Conservation (phyloP, 2,113 vertebrate genomes). For the Callocephalon fimbriatum region DNA sequence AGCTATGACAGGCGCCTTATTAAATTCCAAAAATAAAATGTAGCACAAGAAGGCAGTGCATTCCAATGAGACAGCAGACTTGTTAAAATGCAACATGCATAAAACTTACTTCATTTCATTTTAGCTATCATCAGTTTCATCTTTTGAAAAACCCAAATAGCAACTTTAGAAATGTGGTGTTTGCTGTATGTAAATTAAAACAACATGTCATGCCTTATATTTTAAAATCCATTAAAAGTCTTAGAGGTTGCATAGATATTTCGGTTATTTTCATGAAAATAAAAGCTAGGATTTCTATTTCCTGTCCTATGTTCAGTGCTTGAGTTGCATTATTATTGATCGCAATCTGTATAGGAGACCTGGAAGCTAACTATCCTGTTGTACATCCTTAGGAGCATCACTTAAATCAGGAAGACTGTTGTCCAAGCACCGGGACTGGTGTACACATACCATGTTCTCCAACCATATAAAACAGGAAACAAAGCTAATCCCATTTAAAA, state of each 20-base stretch:
- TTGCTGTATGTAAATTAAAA: conserved; percentile 61
- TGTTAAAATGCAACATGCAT: conserved; percentile 83
- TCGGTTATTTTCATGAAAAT: background rate
- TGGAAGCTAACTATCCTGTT: background rate
- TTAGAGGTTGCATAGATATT: background rate
- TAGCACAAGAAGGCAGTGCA: conserved; percentile 79
- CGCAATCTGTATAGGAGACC: background rate
- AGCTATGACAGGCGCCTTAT: conserved; percentile 87
- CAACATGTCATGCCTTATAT: conserved; percentile 38
- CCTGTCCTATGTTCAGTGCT: background rate
- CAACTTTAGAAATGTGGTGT: conserved; percentile 60
- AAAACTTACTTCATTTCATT: conserved; percentile 74
- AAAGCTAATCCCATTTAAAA: background rate
- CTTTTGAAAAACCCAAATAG: conserved; percentile 67
- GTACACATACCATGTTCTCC: background rate
- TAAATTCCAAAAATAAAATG: conserved; percentile 87
- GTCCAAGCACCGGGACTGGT: background rate
- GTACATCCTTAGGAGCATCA: background rate
- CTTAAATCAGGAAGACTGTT: background rate
- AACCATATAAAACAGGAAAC: background rate
- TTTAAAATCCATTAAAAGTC: conserved; percentile 12
- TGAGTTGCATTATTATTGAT: background rate
- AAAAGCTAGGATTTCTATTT: conserved; percentile 11
- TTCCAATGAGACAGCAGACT: conserved; percentile 83
- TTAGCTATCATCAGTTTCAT: conserved; percentile 70